Base-by-base conservation (phyloP, 2,888 invertebrate genomes). In the Limnephilus auricula region DNA sequence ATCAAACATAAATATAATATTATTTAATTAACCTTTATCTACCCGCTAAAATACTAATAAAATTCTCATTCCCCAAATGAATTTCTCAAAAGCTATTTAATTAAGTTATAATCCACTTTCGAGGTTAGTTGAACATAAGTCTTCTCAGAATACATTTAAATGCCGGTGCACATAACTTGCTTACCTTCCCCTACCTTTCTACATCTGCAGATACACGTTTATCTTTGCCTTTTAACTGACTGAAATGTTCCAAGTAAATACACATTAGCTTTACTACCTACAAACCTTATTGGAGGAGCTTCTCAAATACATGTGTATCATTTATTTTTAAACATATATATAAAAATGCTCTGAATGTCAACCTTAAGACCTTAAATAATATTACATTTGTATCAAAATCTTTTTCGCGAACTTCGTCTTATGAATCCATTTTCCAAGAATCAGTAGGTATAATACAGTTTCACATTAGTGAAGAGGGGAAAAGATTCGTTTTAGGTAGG, bases 21-120 rank as follows among this genome's bases (percentile, higher is more conserved):
- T 45, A 15, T 50, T 18, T 18, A 50, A 50, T 50, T 65, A 65
- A 25, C 6, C 6, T 25, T 65, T 65, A 25, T n/a, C 9, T n/a
- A 4, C 65, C 65, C 65, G 5, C 18, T 25, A 65, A 65, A 65
- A 25, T 18, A 65, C 65, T 25, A 31, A 10, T 85, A n/a, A 40
- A 30, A 85, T 85, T 50, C 25, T 37, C 85, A 30, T 45, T 30
- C 25, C 31, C 6, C 25, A n/a, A n/a, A 30, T 37, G 40, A 85
- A 45, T 85, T 85, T 85, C 85, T 50, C 85, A 40, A 85, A 40
- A 31, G 85, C 37, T 13, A 30, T 85, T 85, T 45, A 85, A 85
- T 85, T 34, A 85, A 85, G 40, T 85, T 85, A 40, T 65, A 30
- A 40, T 85, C 45, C 45, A 30, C 85, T 45, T 3, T n/a, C 85